Evolutionary conservation across 2,888 invertebrate genomes (phyloP), one percentile per base, ranked within the genome.

Genomic region (Muschampia plurimacula): DNA sequence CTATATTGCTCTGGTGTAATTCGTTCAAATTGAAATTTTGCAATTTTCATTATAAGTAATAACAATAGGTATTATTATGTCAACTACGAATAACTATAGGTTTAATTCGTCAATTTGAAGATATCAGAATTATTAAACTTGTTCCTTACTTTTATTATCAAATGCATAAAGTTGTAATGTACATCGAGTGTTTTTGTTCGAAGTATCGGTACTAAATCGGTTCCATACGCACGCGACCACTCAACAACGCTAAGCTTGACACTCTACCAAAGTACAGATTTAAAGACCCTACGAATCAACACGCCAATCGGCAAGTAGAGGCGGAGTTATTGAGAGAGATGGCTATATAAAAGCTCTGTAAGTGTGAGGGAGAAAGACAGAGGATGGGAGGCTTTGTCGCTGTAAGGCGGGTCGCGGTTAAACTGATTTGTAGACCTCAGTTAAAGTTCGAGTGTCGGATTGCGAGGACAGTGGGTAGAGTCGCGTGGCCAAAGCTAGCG

Each of bases 251-350:
- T 44, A 57, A 44, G 57, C 32, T 28, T 44, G 67, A 57, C n/a
- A 5, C 57, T 67, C 67, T 67, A 59, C 57, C 44, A 28, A 28
- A 41, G 57, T 59, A 52, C 60, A 52, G 52, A 41, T 39, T 52
- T 69, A 64, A 0, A 32, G 64, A 69, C 69, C 69, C 39, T 32
- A 32, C 69, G n/a, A 41, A 13, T 49, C 15, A 36, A 64, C 67
- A 12, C 41, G 59, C 74, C 74, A 74, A 74, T 74, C 65, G 15
- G 59, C 15, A 28, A 5, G 36, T 49, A 32, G 79, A 79, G 87
- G 90, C 85, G 89, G 85, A 79, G 85, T 81, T 74, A 41, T 7
- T 39, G 81, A 84, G 59, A 1, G 82, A 82, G 86, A 87, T 59
- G 73, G 72, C 59, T 2, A 64, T 69, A 81, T 66, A n/a, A 3